Conservation (phyloP, 2,888 invertebrate species). For the Ormyrus pomaceus region DNA sequence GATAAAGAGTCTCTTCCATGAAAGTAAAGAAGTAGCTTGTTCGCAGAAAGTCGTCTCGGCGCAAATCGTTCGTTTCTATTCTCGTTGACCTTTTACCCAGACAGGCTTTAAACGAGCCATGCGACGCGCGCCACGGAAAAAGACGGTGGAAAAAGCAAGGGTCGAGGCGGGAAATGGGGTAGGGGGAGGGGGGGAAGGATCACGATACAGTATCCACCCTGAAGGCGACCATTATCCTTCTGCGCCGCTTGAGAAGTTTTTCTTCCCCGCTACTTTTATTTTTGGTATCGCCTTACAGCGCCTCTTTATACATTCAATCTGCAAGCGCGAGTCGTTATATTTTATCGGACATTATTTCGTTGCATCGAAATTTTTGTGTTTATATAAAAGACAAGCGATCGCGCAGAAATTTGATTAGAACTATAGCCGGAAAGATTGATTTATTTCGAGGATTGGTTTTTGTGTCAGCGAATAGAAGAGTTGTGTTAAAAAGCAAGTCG, state of each 20-base stretch:
- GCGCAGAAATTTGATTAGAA: no score
- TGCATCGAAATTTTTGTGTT: not conserved
- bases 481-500: no score
- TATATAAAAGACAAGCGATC: not conserved
- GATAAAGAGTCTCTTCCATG: not conserved
- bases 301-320: constrained; percentile 24
- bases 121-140: not conserved
- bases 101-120: constrained; percentile 4
- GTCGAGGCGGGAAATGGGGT: constrained; percentile 2
- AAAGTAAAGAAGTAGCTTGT: not conserved
- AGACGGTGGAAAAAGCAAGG: no score
- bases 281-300: not conserved
- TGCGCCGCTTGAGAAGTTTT: not conserved
- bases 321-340: constrained; percentile 24
- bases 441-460: no score
- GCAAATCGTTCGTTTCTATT: not conserved
- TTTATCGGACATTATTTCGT: constrained; percentile 20
- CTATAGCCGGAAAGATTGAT: no score
- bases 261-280: constrained; percentile 1
- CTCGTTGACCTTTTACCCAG: not conserved
- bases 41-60: not conserved
- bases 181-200: constrained; percentile 9
- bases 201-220: constrained; percentile 6
- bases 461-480: no score
- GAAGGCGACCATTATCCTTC: constrained; percentile 53